Evolutionary conservation across 2,888 invertebrate species (phyloP).

Genomic region (Polymixis lichenea): DNA sequence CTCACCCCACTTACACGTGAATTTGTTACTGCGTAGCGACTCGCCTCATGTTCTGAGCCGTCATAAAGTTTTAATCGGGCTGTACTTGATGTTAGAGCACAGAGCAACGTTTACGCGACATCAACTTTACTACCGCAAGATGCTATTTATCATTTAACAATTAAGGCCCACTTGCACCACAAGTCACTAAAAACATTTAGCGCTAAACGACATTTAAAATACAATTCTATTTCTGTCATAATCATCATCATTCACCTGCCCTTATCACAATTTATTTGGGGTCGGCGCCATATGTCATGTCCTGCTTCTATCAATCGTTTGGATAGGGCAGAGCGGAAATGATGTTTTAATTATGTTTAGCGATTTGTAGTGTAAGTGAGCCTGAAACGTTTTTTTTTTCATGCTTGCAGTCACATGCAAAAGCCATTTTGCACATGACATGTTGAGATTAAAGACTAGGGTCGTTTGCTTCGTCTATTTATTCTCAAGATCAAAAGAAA

Average conservation of each 20-base stretch:
- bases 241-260: too few relatives aligned
- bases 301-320: too few relatives aligned
- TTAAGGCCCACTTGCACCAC: neutral
- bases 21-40: too few relatives aligned
- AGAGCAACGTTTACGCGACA: neutral
- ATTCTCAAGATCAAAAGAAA: slow-evolving; percentile 14
- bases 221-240: neutral
- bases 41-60: too few relatives aligned
- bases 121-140: neutral
- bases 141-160: neutral
- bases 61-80: too few relatives aligned
- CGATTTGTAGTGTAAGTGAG: neutral
- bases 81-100: neutral
- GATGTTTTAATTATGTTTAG: neutral
- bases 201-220: neutral
- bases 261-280: too few relatives aligned
- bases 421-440: neutral
- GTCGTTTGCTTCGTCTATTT: neutral
- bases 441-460: neutral
- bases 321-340: neutral
- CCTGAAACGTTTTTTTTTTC: neutral
- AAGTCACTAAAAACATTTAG: neutral
- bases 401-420: slow-evolving; percentile 26
- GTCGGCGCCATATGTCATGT: too few relatives aligned
- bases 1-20: neutral